Percentiles rank a stretch among this genome's conserved stretches.
Evolutionary conservation across 2,888 invertebrate genomes (phyloP).

Genomic region (Taphrorychus bicolor): DNA sequence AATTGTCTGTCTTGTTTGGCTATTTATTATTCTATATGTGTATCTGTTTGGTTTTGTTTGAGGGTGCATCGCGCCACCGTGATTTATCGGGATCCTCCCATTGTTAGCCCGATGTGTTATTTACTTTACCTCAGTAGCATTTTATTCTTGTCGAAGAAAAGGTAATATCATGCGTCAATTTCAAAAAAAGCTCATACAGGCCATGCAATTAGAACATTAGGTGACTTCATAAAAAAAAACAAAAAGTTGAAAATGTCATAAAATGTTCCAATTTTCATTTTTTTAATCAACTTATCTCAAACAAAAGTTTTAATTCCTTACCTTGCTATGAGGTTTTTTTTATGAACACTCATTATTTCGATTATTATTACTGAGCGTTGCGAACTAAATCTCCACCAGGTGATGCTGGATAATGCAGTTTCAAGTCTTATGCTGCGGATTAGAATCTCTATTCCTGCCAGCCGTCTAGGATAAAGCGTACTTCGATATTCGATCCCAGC

Average conservation of each 20-base stretch:
- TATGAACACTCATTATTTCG: no score
- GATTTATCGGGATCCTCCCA: conserved; percentile 46
- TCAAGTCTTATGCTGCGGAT: conserved; percentile 42
- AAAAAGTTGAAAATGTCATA: no score
- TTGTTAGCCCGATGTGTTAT: not conserved
- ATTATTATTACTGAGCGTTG: no score
- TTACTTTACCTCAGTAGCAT: conserved; percentile 2
- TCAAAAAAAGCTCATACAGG: no score
- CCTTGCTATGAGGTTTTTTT: no score
- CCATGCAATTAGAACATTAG: no score
- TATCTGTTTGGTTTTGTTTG: conserved; percentile 56
- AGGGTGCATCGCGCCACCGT: conserved; percentile 46
- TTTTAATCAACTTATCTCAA: no score
- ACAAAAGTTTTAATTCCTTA: no score
- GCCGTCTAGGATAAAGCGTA: conserved; percentile 34
- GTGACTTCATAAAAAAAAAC: no score
- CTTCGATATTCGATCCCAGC: conserved; percentile 28
- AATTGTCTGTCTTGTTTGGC: conserved; percentile 59
- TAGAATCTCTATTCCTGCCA: conserved; percentile 40
- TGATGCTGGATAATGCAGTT: conserved; percentile 45
- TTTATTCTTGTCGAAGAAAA: not conserved
- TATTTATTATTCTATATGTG: conserved; percentile 59
- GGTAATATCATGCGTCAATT: conserved; percentile 42
- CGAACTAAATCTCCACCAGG: conserved; percentile 46
- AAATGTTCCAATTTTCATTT: no score